Evolutionary conservation across 2,797 vertebrate species (phyloP), one percentile per base, ranked within the genome.

Genomic region (Melanotaenia pygmaea): DNA sequence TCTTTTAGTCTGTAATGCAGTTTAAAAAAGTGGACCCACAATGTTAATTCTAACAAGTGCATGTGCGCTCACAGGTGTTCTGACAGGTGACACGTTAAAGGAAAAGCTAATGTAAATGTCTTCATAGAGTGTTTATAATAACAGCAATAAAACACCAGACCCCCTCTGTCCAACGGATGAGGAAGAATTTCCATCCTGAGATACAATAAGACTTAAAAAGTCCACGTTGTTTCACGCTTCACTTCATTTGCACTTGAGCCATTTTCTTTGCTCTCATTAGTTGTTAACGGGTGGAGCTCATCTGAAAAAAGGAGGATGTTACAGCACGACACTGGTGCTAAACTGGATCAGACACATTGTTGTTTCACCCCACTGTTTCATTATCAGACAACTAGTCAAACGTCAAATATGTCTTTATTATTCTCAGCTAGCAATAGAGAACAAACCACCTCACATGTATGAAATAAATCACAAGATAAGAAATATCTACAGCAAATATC

Each of bases 1-100:
- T 66, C 24, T 76, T 67, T 81, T 53, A 12, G 5, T 70, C 40
- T 70, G 54, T 73, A 71, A 66, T 64, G 62, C 32, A 82, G 64
- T 60, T 70, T 37, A 6, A 8, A 75, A 35, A 68, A 75, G n/a
- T 70, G 67, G 43, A 13, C 4, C 50, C 60, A 20, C 38, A 45
- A 14, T 40, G 16, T 37, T 50, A 78, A 64, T 60, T 32, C 43
- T 22, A 71, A 65, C 45, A 66, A 61, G 43, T 4, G 6, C 28
- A 38, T 1, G 26, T 59, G 38, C 37, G 18, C 22, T 20, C 30
- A 45, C 3, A 1, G 24, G 16, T 40, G 16, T 24, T 12, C 37
- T 56, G 26, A 45, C 38, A 54, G 20, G 35, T 32, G 26, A 38
- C 28, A 59, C 18, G 50, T 37, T 5, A 50, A 22, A 59, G 40